Base-by-base conservation (phyloP, 2,888 invertebrate genomes). In the Drosophila nr. fundita region DNA sequence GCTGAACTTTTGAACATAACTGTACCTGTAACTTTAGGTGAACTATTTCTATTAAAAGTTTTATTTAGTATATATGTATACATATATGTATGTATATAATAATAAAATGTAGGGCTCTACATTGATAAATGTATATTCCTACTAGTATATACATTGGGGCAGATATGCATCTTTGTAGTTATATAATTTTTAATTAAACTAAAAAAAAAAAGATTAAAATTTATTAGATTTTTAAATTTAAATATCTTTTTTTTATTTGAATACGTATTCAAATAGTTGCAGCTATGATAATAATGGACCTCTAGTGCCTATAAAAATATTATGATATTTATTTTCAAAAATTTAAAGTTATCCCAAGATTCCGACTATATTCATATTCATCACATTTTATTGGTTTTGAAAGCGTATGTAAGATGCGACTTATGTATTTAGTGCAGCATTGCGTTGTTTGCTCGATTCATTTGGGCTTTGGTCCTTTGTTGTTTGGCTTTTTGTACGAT, bases 401-500 rank as follows among this genome's bases (percentile, higher is more conserved):
- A 40, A 65, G 78, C 5, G 78, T 42, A 68, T 61, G 18, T 4
- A 15, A 0, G 40, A 2, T 58, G 64, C 76, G 78, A 13, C 29
- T 11, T 18, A 15, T 18, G 21, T 7, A 13, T 4, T n/a, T 13
- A 7, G n/a, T 42, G 18, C 29, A 21, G 6, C 15, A 27, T 27
- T 24, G 58, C 42, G 38, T 57, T 73, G 80, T 73, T 71, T 68
- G 67, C 60, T 48, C 50, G 42, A 82, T 81, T 74, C 78, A 68
- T 81, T 73, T 81, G 64, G 59, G 42, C 38, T 70, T 15, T 58
- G 21, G 61, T 32, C 59, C 45, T 76, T 77, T 68, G 65, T 77
- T 77, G 32, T 55, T 77, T 68, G 24, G 54, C 45, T 59, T 67
- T 48, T 58, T 67, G 74, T 74, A 40, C 55, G 27, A 50, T 62